Evolutionary conservation across 2,888 invertebrate species (phyloP).

Genomic region (Frankliniella fusca): DNA sequence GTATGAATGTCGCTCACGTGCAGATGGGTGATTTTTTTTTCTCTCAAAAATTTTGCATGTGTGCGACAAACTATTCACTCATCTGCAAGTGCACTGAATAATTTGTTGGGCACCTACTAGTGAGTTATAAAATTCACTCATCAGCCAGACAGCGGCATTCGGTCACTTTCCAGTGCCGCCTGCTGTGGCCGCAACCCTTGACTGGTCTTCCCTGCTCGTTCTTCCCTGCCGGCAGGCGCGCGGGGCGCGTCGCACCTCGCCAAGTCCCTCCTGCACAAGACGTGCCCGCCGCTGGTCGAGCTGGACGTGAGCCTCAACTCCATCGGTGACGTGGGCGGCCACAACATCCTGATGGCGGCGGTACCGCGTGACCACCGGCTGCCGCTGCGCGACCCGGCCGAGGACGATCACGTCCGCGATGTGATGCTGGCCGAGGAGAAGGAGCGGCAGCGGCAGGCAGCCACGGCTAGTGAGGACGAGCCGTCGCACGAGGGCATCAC

Average conservation of each 20-base stretch:
- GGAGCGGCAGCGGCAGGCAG: neutral
- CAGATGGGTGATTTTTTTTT: too few relatives aligned
- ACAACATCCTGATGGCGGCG: neutral
- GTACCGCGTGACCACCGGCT: neutral
- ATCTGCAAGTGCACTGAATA: too few relatives aligned
- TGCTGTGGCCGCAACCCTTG: too few relatives aligned
- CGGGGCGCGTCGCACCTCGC: neutral
- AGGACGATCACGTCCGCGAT: slow-evolving; percentile 10
- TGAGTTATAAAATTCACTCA: too few relatives aligned
- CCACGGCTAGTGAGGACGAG: neutral
- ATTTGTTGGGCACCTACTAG: too few relatives aligned
- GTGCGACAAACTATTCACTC: too few relatives aligned
- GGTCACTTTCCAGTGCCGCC: too few relatives aligned
- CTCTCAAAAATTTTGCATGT: too few relatives aligned
- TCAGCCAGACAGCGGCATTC: too few relatives aligned
- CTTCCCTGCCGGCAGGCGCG: neutral
- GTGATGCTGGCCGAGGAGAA: slow-evolving; percentile 13
- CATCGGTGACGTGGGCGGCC: slow-evolving; percentile 1
- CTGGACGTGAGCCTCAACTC: slow-evolving; percentile 24
- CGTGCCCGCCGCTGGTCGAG: slow-evolving; percentile 11
- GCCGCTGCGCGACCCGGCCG: slow-evolving; percentile 10
- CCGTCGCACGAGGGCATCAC: slow-evolving; percentile 13
- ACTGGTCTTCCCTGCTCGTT: neutral
- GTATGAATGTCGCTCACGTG: too few relatives aligned
- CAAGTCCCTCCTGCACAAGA: neutral